phyloP scores from a whole-genome alignment of 2,888 invertebrate species.

The Zhuqinia jingwanae region DNA sequence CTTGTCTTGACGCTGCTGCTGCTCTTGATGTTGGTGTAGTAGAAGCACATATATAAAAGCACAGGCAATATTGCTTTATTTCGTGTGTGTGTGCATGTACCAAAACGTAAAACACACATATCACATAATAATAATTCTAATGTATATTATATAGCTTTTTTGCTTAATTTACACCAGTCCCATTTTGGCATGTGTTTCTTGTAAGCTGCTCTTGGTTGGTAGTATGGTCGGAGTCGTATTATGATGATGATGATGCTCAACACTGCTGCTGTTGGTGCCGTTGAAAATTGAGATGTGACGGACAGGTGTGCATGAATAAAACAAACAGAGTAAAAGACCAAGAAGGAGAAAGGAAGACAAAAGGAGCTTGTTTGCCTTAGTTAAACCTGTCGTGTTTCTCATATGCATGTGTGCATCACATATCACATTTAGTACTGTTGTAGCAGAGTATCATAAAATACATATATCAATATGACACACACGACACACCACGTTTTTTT shows the following conservation, averaged over 20 bases:
- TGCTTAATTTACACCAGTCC: neutral
- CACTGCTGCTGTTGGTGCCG: neutral
- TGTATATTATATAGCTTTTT: neutral
- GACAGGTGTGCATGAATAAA: conserved; percentile 69
- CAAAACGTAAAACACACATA: conserved; percentile 10
- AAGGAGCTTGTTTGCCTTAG: conserved; percentile 50
- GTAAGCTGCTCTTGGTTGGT: conserved; percentile 6
- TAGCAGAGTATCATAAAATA: neutral
- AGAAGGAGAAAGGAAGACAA: conserved; percentile 48
- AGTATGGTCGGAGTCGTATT: conserved; percentile 17
- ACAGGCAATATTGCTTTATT: conserved; percentile 38
- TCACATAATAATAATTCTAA: conserved; percentile 31
- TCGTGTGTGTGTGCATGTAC: neutral
- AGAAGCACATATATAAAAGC: neutral
- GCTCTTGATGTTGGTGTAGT: neutral
- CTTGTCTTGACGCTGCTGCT: neutral
- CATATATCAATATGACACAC: conserved; percentile 4
- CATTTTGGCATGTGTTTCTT: conserved; percentile 43
- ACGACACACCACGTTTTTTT: neutral
- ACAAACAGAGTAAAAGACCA: conserved; percentile 53
- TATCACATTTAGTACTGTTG: neutral
- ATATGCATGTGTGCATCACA: conserved; percentile 34
- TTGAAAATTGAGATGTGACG: conserved; percentile 55
- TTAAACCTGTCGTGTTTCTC: conserved; percentile 47
- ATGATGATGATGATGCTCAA: neutral